A percentile compares a stretch with the other conserved stretches of the same genome.
Evolutionary conservation across 1,140 invertebrate genomes (phyloP).

Genomic region (Zelostemma sp.): DNA sequence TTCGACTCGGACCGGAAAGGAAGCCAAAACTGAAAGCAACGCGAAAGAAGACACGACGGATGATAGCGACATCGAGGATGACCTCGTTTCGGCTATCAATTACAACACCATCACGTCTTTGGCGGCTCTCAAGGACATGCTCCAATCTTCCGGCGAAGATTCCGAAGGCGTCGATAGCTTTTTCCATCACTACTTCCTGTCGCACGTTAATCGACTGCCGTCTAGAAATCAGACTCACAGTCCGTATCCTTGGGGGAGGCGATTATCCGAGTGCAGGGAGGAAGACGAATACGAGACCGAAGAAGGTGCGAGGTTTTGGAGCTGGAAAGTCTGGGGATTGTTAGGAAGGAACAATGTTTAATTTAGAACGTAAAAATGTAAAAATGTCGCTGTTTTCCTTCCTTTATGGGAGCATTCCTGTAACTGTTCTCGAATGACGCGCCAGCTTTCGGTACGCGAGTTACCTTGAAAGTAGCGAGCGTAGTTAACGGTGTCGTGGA

Average conservation of each 20-base stretch:
- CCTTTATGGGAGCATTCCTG: neutral
- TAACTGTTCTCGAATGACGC: neutral
- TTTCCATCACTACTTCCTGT: conserved; percentile 81
- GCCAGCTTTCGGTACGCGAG: neutral
- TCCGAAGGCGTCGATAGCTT: conserved; percentile 77
- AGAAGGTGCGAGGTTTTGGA: conserved; percentile 63
- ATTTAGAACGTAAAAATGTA: no score
- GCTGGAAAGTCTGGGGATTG: no score
- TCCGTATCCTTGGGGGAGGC: conserved; percentile 75
- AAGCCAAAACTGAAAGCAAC: conserved; percentile 23
- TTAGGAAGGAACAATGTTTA: no score
- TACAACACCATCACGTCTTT: conserved; percentile 78
- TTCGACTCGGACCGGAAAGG: conserved; percentile 28
- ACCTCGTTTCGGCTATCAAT: conserved; percentile 76
- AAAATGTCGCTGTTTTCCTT: no score
- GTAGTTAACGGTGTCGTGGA: neutral
- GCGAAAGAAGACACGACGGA: conserved; percentile 66
- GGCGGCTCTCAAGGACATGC: conserved; percentile 77
- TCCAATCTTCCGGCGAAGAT: conserved; percentile 73
- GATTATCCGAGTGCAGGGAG: conserved; percentile 84
- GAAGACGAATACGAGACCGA: conserved; percentile 84
- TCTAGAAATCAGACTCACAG: conserved; percentile 72
- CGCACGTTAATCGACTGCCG: conserved; percentile 77
- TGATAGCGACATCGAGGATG: conserved; percentile 76
- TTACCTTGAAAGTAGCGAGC: conserved; percentile 2